These are phyloP conservation scores for Agrochola lota DNA, from an alignment of 2,888 invertebrate species.

Conservation along the genomic window DNA sequence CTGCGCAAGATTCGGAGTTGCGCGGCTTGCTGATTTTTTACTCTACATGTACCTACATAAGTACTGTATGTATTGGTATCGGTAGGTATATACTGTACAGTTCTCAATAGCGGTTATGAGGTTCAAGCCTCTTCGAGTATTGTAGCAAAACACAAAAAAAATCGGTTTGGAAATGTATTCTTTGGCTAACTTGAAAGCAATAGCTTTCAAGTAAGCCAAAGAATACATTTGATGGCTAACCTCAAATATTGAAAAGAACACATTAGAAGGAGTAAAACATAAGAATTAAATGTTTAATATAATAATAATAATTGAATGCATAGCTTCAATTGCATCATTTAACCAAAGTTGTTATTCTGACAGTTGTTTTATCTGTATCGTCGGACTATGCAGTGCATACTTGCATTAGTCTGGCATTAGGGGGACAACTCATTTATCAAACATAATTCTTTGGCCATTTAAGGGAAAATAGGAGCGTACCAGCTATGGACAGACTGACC, in stretches of 20 bases:
- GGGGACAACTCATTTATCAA: neutral
- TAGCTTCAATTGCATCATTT: neutral
- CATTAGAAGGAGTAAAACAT: too few species aligned
- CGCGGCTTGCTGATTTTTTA: constrained; percentile 79
- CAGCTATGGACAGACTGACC: too few species aligned
- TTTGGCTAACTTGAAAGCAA: too few species aligned
- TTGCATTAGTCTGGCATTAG: neutral
- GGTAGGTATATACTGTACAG: constrained; percentile 9
- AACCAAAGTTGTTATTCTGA: too few species aligned
- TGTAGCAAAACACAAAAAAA: neutral
- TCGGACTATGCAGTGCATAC: neutral
- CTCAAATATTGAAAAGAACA: neutral
- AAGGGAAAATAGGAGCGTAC: neutral
- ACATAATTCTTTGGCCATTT: neutral
- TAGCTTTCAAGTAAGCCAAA: neutral
- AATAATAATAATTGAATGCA: neutral
- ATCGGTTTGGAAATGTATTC: neutral
- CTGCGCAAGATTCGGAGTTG: constrained; percentile 79
- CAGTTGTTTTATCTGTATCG: neutral
- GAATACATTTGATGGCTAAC: neutral
- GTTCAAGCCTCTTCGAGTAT: neutral
- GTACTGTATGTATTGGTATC: constrained; percentile 16
- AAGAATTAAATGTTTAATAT: neutral
- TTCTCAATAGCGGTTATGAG: constrained; percentile 24
- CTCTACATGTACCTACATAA: constrained; percentile 34